Evolutionary conservation across 2,113 vertebrate genomes (phyloP), one percentile per base, ranked within the genome.

Genomic region (Chauna torquata): DNA sequence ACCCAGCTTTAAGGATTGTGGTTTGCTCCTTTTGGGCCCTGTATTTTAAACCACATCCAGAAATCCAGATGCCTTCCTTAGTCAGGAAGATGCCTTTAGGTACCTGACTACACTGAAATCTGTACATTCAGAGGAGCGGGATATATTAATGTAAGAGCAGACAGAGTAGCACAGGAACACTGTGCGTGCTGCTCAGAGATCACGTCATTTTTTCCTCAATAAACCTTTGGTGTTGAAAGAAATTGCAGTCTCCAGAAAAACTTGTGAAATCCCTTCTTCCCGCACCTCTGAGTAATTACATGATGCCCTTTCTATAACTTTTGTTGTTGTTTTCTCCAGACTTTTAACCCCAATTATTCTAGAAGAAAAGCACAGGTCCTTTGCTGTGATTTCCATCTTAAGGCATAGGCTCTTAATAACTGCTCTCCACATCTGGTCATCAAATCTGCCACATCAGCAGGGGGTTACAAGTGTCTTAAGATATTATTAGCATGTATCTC

Each of bases 11-110:
- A 58, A 50, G 76, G 17, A 44, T 12, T 27, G 6, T 23, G 1
- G 0, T 55, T 11, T 1, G 1, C 11, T 45, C 4, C 30, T 64
- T 64, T 32, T 55, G 17, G 9, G 8, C 16, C 3, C 15, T 25
- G 1, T 8, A 27, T 71, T 71, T 78, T 50, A 71, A 78, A 14
- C 3, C 11, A 28, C 61, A 64, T 40, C 16, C 61, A 64, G 81
- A 91, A 66, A 78, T 82, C 18, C 9, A 38, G 10, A 11, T 61
- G 34, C 4, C 32, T 78, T 92, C 28, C 18, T 78, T 59, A 22
- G 70, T 38, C 8, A 16, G 12, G 40, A 52, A 65, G 19, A 25
- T 42, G 19, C 19, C 20, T 87, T 89, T 74, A 44, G 32, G 62
- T 79, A 25, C 14, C 42, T 76, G 47, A 36, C 9, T 44, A 9